Conservation (phyloP, 1,140 invertebrate species). For the Leptinotarsa lineolata region DNA sequence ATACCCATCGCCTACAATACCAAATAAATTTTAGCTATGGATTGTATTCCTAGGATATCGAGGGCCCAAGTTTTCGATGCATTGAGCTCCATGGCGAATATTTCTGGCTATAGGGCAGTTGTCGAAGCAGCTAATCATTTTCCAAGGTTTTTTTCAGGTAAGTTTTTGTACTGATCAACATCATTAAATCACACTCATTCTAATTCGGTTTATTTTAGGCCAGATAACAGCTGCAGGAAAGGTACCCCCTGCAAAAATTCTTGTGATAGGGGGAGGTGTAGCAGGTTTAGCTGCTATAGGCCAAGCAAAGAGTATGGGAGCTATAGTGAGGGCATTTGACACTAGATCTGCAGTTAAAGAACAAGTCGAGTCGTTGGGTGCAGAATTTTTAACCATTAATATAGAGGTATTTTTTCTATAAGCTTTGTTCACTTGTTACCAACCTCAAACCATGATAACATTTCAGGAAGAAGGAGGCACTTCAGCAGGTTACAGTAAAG, state of each 20-base stretch:
- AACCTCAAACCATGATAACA: neutral
- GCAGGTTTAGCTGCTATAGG: conserved; percentile 85
- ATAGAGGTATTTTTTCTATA: conserved; percentile 62
- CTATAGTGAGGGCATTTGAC: conserved; percentile 86
- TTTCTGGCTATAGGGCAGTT: conserved; percentile 87
- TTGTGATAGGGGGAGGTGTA: conserved; percentile 88
- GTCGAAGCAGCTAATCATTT: conserved; percentile 89
- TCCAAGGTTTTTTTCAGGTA: conserved; percentile 85
- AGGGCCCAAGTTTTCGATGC: conserved; percentile 89
- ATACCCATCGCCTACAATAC: neutral
- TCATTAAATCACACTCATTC: too few relatives aligned
- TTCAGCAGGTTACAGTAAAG: conserved; percentile 84
- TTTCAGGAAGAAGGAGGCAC: conserved; percentile 82
- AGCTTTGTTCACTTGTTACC: too few relatives aligned
- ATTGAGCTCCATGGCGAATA: conserved; percentile 91
- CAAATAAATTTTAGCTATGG: conserved; percentile 68
- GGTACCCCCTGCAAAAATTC: conserved; percentile 82
- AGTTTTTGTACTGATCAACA: neutral
- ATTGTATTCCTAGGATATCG: conserved; percentile 82
- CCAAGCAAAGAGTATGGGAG: conserved; percentile 87
- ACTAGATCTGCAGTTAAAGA: conserved; percentile 85
- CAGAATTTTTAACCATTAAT: conserved; percentile 80
- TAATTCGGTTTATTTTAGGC: conserved; percentile 57
- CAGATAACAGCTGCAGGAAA: conserved; percentile 87
- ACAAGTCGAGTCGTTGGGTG: conserved; percentile 87